Base-by-base conservation (phyloP, 2,888 invertebrate species). In the Lagria hirta region DNA sequence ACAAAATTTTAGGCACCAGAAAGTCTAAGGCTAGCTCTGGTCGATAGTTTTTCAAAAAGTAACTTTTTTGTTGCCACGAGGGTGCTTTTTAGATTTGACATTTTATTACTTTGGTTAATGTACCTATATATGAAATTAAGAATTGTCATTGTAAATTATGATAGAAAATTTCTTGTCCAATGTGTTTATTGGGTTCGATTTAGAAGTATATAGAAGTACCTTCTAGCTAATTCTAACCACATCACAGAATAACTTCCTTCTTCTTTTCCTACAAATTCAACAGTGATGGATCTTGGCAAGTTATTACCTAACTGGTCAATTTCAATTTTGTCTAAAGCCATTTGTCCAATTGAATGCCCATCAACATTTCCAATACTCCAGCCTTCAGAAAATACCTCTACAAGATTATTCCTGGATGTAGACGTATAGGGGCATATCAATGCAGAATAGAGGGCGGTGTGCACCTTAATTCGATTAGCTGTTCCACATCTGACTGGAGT, bases 351-450 rank as follows among this genome's bases (percentile, higher is more conserved):
- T 3, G 48, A 45, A 34, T 60, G 57, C 21, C 51, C 52, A 61
- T 74, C 66, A 46, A 65, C 61, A 34, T 67, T 70, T 51, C 70
- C 68, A 46, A 72, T 63, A 44, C 72, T 69, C 90, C 90, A 91
- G 18, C 90, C 91, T 58, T 88, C 85, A 28, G 89, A 90, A 68
- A 90, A 91, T 30, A 90, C 82, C 72, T 88, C 87, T 11, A 88
- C 87, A 51, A 82, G 73, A 49, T 83, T 80, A 42, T 82, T 78
- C 15, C 79, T 77, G 26, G 78, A 78, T 23, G 72, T 65, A 18
- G 46, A 41, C 26, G 73, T 72, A 46, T 76, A 71, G 3, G 81
- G 83, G 56, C 84, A 85, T 3, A 81, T 75, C 8, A 79, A 69
- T n/a, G 74, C 75, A 38, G 76, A 73, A 24, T 77, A 71, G 6